Base-by-base conservation (phyloP, 2,888 invertebrate species). In the Stramonita haemastoma region DNA sequence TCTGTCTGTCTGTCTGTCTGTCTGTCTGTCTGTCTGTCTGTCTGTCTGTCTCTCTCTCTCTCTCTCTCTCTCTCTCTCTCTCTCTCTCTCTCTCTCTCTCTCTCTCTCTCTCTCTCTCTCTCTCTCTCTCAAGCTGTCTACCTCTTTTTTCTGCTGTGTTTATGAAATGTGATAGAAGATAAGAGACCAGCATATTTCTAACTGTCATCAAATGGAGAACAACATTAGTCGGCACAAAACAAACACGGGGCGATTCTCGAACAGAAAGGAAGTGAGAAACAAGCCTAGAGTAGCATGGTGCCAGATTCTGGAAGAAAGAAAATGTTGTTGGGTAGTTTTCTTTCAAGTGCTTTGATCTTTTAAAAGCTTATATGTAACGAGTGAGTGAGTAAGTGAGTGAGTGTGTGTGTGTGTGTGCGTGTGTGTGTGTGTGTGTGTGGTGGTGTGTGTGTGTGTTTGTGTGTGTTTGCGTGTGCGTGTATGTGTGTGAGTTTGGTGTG, bases 121-220 rank as follows among this genome's bases (percentile, higher is more conserved):
- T 60, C 11, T 13, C 77, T 15, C 15, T 32, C 32, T 6, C 29
- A 77, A 29, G 32, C 77, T 32, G 11, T 77, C 22, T n/a, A 29
- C 32, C 60, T 34, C 60, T 60, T 26, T 81, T 57, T 88, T 66
- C 36, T 26, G n/a, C 87, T 26, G 79, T 88, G 88, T 88, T 88
- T 88, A 83, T 81, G 88, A 88, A 88, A 88, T n/a, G 77, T 66
- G 88, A 88, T 88, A 88, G 88, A 83, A 60, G 88, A 88, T 88
- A 88, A 88, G 83, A 88, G 88, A 19, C 26, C 34, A 5, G 88
- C 88, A 83, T 81, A 83, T 88, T 81, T 79, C 79, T 32, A 88
- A 81, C 88, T 88, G 83, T 83, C 81, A 88, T 79, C 88, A 88
- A 81, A 66, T 34, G 88, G 83, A 19, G 56, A 32, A 83, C 60